Evolutionary conservation across 2,113 vertebrate species (phyloP).

Genomic region (Thermophis baileyi): DNA sequence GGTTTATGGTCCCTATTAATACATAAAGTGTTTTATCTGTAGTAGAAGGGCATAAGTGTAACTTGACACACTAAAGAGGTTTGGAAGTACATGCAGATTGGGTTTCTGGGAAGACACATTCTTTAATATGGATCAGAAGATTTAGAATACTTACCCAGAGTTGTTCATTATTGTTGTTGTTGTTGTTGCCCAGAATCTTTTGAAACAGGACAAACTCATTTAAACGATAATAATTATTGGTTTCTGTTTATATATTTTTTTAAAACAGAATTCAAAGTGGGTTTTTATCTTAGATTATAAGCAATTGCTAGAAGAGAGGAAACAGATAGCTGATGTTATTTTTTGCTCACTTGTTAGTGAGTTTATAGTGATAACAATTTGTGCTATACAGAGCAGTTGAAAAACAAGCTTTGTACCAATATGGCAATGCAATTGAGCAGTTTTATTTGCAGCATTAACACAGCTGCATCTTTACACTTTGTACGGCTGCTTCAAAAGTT

Average conservation of each 20-base stretch:
- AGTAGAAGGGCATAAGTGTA: rapidly evolving
- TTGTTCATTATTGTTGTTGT: background rate
- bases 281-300: background rate
- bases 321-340: background rate
- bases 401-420: background rate
- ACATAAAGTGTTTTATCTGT: background rate
- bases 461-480: background rate
- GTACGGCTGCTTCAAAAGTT: background rate
- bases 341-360: background rate
- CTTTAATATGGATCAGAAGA: background rate
- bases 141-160: background rate
- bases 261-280: background rate
- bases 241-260: background rate
- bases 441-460: background rate
- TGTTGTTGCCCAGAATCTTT: background rate
- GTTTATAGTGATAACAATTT: background rate
- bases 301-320: background rate
- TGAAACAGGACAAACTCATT: background rate
- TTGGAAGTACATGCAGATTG: background rate
- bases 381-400: background rate
- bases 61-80: background rate
- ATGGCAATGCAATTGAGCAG: background rate
- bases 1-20: background rate
- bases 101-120: background rate
- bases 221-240: background rate